Evolutionary conservation across 92 coral and sea anemone species (phyloP), one percentile per base, ranked within the genome.

Genomic region (Porites evermanni): DNA sequence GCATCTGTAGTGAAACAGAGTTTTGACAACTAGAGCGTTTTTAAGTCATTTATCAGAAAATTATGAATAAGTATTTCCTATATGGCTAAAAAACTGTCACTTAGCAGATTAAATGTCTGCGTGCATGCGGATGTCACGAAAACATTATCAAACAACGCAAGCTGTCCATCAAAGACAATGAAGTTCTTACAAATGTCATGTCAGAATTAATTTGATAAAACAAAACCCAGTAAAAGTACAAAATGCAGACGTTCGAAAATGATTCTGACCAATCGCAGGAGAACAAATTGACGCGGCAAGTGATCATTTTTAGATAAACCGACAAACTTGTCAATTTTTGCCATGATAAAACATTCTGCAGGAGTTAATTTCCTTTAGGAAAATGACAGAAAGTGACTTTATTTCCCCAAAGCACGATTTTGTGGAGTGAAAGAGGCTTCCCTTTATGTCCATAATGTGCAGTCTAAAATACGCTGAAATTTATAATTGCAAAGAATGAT

Each of bases 261-360:
- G 52, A 53, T 21, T 51, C 51, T 56, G 64, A 63, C 87, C 80
- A 83, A 83, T 74, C 21, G 60, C 64, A 59, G 69, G 65, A 64
- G 9, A 47, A 14, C 7, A 83, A 73, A 83, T 73, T 72, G 87
- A 81, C 80, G 63, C 65, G 24, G 51, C 19, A 47, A 38, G 64
- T 17, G 73, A 83, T 83, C 64, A 73, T 50, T 74, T 83, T 52
- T 63, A 64, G 87, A 14, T 64, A 72, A 83, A 73, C 72, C 26
- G 87, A 64, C 87, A 83, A 72, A 83, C 80, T 23, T 63, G 87
- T 83, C 87, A 83, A 72, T 19, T 64, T 83, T 73, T 53, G 65
- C 64, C 70, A 52, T 16, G 50, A 73, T 16, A 63, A 60, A 60
- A 58, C 79, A 16, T 13, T 82, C 60, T 20, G 29, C 21, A 72